Conservation (phyloP, 2,113 vertebrate species). For the Chaetodon auriga region DNA sequence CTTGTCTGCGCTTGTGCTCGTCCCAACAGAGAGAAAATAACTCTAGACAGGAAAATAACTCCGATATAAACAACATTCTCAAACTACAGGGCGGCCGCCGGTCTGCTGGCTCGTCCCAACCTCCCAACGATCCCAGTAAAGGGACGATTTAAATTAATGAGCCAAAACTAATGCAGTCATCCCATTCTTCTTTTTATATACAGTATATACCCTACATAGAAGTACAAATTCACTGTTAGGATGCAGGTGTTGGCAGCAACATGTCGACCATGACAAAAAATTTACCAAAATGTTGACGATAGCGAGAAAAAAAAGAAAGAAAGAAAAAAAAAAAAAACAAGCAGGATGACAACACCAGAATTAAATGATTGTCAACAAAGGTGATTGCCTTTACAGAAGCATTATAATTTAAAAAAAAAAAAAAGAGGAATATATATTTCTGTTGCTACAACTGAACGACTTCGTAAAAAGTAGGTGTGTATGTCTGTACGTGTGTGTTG, state of each 20-base stretch:
- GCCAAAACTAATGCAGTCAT: constrained; percentile 75
- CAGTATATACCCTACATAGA: constrained; percentile 78
- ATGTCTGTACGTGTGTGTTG: constrained; percentile 36
- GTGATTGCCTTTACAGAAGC: constrained; percentile 78
- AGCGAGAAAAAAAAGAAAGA: constrained; percentile 8
- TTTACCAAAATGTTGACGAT: constrained; percentile 38
- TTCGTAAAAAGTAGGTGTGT: constrained; percentile 40
- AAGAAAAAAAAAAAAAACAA: constrained; percentile 44
- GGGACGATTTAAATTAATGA: constrained; percentile 78
- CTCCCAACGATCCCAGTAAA: constrained; percentile 60
- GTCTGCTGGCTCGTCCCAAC: constrained; percentile 19
- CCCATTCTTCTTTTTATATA: constrained; percentile 76
- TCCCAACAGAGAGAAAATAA: constrained; percentile 70
- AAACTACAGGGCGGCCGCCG: constrained; percentile 58
- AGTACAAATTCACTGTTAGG: constrained; percentile 62
- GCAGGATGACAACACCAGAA: constrained; percentile 59
- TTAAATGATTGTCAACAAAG: constrained; percentile 83
- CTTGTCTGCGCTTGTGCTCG: constrained; percentile 57
- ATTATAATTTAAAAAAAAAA: constrained; percentile 71
- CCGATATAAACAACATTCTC: constrained; percentile 79
- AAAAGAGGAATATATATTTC: constrained; percentile 69
- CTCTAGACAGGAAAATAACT: constrained; percentile 77
- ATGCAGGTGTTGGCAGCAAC: constrained; percentile 69
- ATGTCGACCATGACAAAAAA: constrained; percentile 39
- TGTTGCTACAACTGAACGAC: constrained; percentile 77